Base-by-base conservation (phyloP, 2,888 invertebrate genomes). In the Acrocera orbiculus region DNA sequence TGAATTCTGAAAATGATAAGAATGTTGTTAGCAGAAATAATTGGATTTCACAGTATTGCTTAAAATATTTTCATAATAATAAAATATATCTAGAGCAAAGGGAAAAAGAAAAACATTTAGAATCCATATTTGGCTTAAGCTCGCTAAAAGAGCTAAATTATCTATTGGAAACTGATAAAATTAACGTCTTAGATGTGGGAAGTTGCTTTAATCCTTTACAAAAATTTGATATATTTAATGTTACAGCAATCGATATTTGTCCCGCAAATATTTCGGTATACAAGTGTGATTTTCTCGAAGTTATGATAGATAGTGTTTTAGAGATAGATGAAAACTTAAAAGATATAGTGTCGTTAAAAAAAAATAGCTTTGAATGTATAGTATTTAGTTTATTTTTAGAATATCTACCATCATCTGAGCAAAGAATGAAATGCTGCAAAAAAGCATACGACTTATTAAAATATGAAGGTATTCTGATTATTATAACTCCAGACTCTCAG, bases 161-260 rank as follows among this genome's bases (percentile, higher is more conserved):
- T n/a, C n/a, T n/a, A n/a, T n/a, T 46, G 16, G 38, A 44, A 42
- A 41, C 42, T 13, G 46, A 55, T 6, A 62, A 58, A 34, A 49
- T 76, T 27, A 66, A 64, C 37, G 53, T 90, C 23, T 54, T 92
- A 37, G 93, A 93, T 63, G 89, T 92, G 24, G 93, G 92, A 2
- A 92, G 92, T 54, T 93, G 92, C 56, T 92, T 83, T 54, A 89
- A 90, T 65, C 89, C 92, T 10, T 86, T 92, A 49, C 62, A 62
- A 41, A 51, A 53, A 2, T 76, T 68, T 53, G 48, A 66, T 1
- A 65, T 65, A 35, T 76, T 86, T 49, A 63, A 77, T 44, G 77
- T 83, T 1, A 64, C 73, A 10, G 74, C 85, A 1, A 66, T 86
- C 42, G 87, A 87, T 56, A 61, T 87, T 39, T 73, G 69, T 35